Evolutionary conservation across 2,797 vertebrate species (phyloP), one percentile per base, ranked within the genome.

Genomic region (Hephaestus fuliginosus): DNA sequence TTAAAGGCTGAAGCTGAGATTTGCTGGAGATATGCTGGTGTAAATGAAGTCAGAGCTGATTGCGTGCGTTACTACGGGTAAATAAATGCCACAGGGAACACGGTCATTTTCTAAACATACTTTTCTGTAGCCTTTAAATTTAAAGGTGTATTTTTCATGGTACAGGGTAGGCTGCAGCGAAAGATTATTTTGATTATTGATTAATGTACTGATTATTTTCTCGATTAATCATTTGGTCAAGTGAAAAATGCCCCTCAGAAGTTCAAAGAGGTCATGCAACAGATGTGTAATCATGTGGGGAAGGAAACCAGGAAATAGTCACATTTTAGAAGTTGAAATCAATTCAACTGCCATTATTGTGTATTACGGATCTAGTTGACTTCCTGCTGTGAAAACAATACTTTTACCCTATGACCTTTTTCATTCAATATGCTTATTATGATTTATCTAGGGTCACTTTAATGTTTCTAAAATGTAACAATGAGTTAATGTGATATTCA

Each of bases 1-100:
- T 80, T 89, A 77, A 80, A 86, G 70, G 56, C 56, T 70, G 55
- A 66, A 63, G 73, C 30, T 1, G 49, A 85, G 81, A 69, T 80
- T 77, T 72, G 71, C 36, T 64, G 61, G 41, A 82, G 81, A 76
- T 65, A 18, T 48, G 69, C 65, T 39, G 36, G 49, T 83, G 28
- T 62, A 52, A 66, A 52, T 70, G 12, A 55, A 49, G 13, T 11
- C 8, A 11, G 43, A 76, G 63, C 73, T 67, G 73, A 65, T 70
- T 41, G 62, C 70, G 69, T 30, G 28, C 25, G 63, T 71, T 70
- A 75, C 51, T 41, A 28, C 10, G 39, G 71, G 36, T 74, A 43
- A 76, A 77, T 67, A 71, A 81, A 78, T 75, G 58, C 28, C 52
- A 78, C 49, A 30, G n/a, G 53, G 56, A 75, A 41, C 22, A 12